Conservation (phyloP, 2,888 invertebrate species). For the Drosophila rubida region DNA sequence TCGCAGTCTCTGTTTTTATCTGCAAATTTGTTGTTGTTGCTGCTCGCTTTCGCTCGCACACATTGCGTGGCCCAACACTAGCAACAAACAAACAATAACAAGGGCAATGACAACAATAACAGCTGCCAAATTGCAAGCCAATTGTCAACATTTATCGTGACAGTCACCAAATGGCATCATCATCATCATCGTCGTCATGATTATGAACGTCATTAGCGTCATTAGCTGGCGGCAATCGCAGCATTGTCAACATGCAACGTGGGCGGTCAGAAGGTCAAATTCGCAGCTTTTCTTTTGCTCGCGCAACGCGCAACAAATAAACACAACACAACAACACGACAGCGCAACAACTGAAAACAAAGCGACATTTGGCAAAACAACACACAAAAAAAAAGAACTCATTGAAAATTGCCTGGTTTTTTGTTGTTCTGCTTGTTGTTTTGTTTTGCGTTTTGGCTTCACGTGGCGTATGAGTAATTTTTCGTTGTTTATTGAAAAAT, state of each 20-base stretch:
- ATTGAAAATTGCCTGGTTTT: conserved; percentile 36
- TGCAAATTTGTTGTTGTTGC: conserved; percentile 57
- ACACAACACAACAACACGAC: conserved; percentile 8
- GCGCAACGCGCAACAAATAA: conserved; percentile 16
- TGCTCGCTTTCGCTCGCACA: conserved; percentile 52
- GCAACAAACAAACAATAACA: conserved; percentile 41
- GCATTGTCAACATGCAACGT: conserved; percentile 38
- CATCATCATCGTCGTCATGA: conserved; percentile 18
- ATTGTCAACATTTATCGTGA: conserved; percentile 60
- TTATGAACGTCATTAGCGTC: conserved; percentile 33
- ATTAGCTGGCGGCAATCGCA: conserved; percentile 35
- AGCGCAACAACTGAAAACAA: conserved; percentile 20
- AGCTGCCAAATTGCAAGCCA: conserved; percentile 64
- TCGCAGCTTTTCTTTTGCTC: conserved; percentile 33
- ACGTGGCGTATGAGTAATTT: conserved; percentile 72
- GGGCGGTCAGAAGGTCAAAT: conserved; percentile 64
- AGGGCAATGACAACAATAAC: conserved; percentile 53
- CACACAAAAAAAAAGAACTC: conserved; percentile 15
- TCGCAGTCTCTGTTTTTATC: conserved; percentile 66
- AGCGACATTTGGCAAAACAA: conserved; percentile 32
- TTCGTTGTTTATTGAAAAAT: conserved; percentile 53
- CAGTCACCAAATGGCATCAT: conserved; percentile 43
- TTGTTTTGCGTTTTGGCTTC: conserved; percentile 28
- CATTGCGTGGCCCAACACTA: conserved; percentile 28
- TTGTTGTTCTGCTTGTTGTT: too few species aligned